These are phyloP conservation scores for Crotalus tigris DNA, from an alignment of 2,113 vertebrate genomes.

Conservation along the genomic window DNA sequence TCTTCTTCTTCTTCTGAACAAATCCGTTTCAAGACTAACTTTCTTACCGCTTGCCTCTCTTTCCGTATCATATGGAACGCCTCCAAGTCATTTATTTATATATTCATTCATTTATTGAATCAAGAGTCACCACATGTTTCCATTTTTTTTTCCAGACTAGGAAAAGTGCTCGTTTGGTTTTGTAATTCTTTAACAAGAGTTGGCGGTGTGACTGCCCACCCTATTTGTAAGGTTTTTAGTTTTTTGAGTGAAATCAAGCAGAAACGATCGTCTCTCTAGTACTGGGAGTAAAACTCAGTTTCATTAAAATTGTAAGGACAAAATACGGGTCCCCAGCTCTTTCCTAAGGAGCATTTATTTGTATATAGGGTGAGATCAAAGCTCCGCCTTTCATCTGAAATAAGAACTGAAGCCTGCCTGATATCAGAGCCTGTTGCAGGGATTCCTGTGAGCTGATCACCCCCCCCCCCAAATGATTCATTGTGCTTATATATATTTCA, in stretches of 20 bases:
- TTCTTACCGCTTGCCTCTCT: background rate
- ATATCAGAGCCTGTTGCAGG: background rate
- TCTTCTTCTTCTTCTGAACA: background rate
- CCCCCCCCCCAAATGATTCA: no score
- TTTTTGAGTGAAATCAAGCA: background rate
- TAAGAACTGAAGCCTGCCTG: background rate
- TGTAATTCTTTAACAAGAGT: background rate
- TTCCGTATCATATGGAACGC: background rate
- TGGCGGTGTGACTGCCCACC: background rate
- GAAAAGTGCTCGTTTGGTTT: background rate
- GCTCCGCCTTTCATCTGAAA: background rate
- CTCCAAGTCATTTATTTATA: background rate
- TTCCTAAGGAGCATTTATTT: no score
- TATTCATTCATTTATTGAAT: background rate
- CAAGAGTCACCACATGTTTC: background rate
- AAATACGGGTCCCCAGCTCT: background rate
- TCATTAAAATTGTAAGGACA: background rate
- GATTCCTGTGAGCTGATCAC: background rate
- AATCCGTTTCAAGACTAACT: background rate
- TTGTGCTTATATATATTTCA: background rate
- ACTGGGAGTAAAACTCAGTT: no score
- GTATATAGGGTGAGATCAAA: background rate
- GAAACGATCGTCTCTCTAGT: background rate
- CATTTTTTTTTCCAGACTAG: background rate
- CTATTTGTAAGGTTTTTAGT: background rate